Conservation (phyloP, 2,797 vertebrate species). For the Pelochelys cantorii region DNA sequence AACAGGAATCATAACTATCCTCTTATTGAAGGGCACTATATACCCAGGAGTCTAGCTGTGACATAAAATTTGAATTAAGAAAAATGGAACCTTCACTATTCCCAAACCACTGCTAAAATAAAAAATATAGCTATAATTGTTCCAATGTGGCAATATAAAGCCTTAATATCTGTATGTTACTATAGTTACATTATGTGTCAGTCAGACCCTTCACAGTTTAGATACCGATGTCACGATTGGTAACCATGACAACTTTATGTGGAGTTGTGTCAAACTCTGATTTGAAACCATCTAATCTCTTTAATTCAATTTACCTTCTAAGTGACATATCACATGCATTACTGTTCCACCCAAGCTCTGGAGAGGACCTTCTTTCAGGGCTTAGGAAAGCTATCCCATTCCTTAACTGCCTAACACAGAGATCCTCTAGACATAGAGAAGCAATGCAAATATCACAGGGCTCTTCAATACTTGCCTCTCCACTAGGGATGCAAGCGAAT, state of each 20-base stretch:
- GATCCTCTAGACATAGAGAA: background rate
- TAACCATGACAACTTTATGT: background rate
- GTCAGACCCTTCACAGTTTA: background rate
- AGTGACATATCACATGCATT: background rate
- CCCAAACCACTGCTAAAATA: background rate
- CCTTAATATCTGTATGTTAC: background rate
- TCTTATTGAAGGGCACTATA: background rate
- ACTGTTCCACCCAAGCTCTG: background rate
- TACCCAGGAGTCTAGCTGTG: background rate
- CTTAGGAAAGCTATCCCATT: background rate
- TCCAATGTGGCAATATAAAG: background rate
- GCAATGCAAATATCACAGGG: background rate
- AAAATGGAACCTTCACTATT: background rate
- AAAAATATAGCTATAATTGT: background rate
- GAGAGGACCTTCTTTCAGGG: background rate
- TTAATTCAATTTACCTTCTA: background rate
- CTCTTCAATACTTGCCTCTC: background rate
- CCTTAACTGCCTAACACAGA: background rate
- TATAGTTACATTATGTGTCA: background rate
- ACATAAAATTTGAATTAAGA: background rate
- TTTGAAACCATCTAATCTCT: slow-evolving; percentile 1
- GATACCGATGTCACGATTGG: background rate
- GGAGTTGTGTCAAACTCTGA: slow-evolving; percentile 8
- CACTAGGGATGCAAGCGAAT: background rate
- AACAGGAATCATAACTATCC: background rate